phyloP scores from a whole-genome alignment of 2,797 vertebrate genomes.

The Lagorchestes hirsutus region DNA sequence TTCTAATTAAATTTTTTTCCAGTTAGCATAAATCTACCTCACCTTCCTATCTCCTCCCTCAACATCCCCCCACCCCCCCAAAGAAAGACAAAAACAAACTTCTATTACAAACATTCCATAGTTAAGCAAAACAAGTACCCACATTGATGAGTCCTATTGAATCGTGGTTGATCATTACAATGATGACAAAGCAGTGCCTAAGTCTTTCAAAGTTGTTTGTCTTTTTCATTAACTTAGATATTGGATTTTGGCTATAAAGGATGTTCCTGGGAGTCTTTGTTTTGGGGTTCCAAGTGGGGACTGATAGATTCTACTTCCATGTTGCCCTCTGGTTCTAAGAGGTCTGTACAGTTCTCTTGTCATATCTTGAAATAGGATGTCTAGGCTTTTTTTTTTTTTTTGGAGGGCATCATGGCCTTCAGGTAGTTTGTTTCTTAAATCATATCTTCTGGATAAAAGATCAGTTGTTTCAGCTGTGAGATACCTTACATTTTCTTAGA shows the following conservation, averaged over 20 bases:
- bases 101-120: neutral
- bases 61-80: rapidly evolving
- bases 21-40: neutral
- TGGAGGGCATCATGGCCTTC: neutral
- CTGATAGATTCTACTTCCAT: neutral
- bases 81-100: neutral
- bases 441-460: neutral
- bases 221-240: neutral
- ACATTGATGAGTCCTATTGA: neutral
- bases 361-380: neutral
- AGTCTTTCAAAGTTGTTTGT: neutral
- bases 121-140: neutral
- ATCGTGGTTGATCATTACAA: neutral
- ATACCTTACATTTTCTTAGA: neutral
- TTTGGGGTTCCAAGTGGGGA: neutral
- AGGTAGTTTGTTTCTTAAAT: neutral
- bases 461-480: neutral
- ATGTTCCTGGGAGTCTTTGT: neutral
- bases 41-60: no score
- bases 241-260: neutral
- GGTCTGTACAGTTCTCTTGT: neutral
- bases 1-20: neutral
- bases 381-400: neutral
- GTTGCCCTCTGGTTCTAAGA: neutral
- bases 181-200: neutral